Evolutionary conservation across 1,140 invertebrate species (phyloP), one percentile per base, ranked within the genome.

Genomic region (Drosophila melanogaster): DNA sequence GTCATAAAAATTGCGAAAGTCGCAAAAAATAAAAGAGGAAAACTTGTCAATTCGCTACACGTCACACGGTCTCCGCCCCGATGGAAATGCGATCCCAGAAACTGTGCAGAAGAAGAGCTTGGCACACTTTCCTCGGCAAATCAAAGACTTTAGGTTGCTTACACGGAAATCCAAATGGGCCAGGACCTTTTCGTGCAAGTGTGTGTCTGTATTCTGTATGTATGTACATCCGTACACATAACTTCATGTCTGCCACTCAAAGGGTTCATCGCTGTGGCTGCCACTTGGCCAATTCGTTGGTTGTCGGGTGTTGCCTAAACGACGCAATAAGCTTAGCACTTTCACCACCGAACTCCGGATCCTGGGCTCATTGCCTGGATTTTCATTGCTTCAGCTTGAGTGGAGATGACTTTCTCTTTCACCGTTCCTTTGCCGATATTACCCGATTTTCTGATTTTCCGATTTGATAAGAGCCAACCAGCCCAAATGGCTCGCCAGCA

Each of bases 251-350:
- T 72, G 72, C 60, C 79, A 76, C 70, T 81, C 78, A 89, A 89
- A 89, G 84, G 77, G 79, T 87, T 89, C 66, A 46, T 77, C 38
- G 61, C 40, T 65, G 72, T 43, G 51, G 77, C 50, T 74, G 73
- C 79, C 67, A 69, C 69, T 75, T 87, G 56, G 76, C 65, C 72
- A 89, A 89, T 89, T 83, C 76, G 76, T 79, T 86, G 58, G 41
- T 37, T 30, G 30, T 66, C 37, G 83, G 83, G 79, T 87, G 79
- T 83, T 83, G 84, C 54, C 70, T 76, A 87, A 87, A 87, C 69
- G 84, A 87, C 84, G 84, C 84, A 89, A 87, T 87, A 87, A 87
- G 84, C 84, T 87, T 87, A 87, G 74, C 84, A 87, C 79, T 87
- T 84, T 53, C 58, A 47, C 40, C 53, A 24, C 38, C 38, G 37